Conservation (phyloP, 2,113 vertebrate species). For the Channa argus region DNA sequence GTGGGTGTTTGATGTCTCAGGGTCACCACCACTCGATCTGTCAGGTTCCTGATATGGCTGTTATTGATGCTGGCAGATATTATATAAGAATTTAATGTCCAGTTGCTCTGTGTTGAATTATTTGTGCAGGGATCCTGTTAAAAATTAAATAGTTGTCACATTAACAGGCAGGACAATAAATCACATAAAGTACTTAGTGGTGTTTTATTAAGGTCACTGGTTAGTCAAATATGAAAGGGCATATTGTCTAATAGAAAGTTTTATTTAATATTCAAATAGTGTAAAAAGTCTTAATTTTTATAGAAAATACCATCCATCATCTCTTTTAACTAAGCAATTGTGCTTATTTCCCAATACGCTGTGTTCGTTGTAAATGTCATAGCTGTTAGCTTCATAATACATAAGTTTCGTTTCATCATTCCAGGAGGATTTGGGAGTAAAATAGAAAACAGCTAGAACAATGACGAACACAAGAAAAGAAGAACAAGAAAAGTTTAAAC, state of each 20-base stretch:
- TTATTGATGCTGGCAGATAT: conserved; percentile 89
- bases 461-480: background rate
- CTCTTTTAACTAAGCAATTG: too few relatives aligned
- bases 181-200: background rate
- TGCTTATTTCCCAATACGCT: too few relatives aligned
- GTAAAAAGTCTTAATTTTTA: too few relatives aligned
- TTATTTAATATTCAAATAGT: too few relatives aligned
- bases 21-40: conserved; percentile 82
- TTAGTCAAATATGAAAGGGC: too few relatives aligned
- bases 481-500: background rate
- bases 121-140: conserved; percentile 72
- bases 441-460: background rate
- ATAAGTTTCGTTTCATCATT: too few relatives aligned
- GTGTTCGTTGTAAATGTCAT: too few relatives aligned
- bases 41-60: conserved; percentile 79
- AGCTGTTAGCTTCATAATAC: too few relatives aligned
- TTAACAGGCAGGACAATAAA: background rate
- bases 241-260: too few relatives aligned
- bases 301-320: too few relatives aligned
- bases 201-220: background rate
- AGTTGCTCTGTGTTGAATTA: conserved; percentile 12
- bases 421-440: background rate
- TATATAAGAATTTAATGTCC: conserved; percentile 84
- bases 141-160: conserved; percentile 6
- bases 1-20: conserved; percentile 80